These are phyloP conservation scores for Diplolepis rosae DNA, from an alignment of 2,888 invertebrate species.

Conservation along the genomic window DNA sequence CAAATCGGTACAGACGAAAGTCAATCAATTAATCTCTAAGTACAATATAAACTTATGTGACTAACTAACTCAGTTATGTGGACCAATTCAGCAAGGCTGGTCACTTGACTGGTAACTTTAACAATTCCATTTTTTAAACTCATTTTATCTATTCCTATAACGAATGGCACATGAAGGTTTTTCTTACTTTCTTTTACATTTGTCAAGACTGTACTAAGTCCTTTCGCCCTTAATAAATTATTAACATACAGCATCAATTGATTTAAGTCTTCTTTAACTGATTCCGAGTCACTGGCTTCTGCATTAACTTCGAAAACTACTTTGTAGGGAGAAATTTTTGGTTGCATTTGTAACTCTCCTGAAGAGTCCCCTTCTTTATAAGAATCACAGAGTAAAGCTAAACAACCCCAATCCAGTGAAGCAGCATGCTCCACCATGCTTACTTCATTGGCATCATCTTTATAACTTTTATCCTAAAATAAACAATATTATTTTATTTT, in stretches of 20 bases:
- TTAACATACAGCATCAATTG: slow-evolving; percentile 77
- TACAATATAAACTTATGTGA: slow-evolving; percentile 52
- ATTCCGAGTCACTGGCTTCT: slow-evolving; percentile 69
- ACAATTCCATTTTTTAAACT: slow-evolving; percentile 84
- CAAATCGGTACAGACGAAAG: no score
- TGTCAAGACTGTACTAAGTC: slow-evolving; percentile 63
- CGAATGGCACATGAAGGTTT: slow-evolving; percentile 79
- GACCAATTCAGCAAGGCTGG: slow-evolving; percentile 70
- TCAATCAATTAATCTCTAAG: no score
- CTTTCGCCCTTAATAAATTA: slow-evolving; percentile 74
- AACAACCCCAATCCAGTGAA: slow-evolving; percentile 68
- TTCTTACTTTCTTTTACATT: slow-evolving; percentile 59
- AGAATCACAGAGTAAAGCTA: slow-evolving; percentile 67
- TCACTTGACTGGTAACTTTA: slow-evolving; percentile 75
- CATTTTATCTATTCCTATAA: slow-evolving; percentile 80
- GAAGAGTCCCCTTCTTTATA: slow-evolving; percentile 61
- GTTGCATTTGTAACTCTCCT: slow-evolving; percentile 78
- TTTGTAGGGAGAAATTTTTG: slow-evolving; percentile 86
- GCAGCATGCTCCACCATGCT: slow-evolving; percentile 64
- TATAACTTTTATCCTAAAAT: slow-evolving; percentile 35
- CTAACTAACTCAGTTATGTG: slow-evolving; percentile 64
- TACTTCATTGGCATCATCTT: slow-evolving; percentile 39
- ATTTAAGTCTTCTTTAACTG: slow-evolving; percentile 72
- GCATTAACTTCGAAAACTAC: slow-evolving; percentile 77
- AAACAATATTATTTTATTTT: background rate